Conservation (phyloP, 2,113 vertebrate species). For the Tretioscincus oriximinensis region DNA sequence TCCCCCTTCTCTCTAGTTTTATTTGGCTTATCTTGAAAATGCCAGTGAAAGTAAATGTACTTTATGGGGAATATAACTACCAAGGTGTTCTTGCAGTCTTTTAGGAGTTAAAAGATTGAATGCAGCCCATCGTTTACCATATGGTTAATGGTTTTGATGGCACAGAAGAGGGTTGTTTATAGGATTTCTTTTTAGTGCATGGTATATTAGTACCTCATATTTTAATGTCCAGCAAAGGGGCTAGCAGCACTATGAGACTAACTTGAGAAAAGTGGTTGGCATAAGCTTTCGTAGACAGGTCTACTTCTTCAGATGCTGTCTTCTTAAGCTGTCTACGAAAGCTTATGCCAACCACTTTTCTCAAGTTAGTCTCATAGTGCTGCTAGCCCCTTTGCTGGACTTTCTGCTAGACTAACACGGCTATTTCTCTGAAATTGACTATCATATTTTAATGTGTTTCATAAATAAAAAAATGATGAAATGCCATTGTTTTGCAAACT, state of each 20-base stretch:
- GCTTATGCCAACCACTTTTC: too few relatives aligned
- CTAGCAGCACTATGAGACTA: too few relatives aligned
- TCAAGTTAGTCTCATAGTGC: too few relatives aligned
- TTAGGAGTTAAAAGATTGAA: slow-evolving; percentile 13
- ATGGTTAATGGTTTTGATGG: slow-evolving; percentile 48
- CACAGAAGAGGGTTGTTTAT: slow-evolving; percentile 36
- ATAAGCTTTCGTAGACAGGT: too few relatives aligned
- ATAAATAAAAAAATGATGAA: slow-evolving; percentile 70
- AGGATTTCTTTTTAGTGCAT: slow-evolving; percentile 41
- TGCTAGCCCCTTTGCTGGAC: too few relatives aligned
- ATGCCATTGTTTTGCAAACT: slow-evolving; percentile 49
- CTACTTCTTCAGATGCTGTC: too few relatives aligned
- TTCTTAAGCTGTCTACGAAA: too few relatives aligned
- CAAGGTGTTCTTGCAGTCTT: accelerated
- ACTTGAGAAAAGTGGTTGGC: too few relatives aligned
- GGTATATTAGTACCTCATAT: slow-evolving; percentile 47
- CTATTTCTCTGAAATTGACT: too few relatives aligned
- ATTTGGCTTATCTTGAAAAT: slow-evolving; percentile 27
- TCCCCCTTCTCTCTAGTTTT: slow-evolving; percentile 2
- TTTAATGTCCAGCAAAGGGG: too few relatives aligned
- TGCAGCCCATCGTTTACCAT: background rate
- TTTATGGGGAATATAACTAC: slow-evolving; percentile 26
- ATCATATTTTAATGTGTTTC: slow-evolving; percentile 65
- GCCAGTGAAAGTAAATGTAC: slow-evolving; percentile 30
- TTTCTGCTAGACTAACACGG: too few relatives aligned